These are phyloP conservation scores for Amphimallon solstitiale DNA, from an alignment of 2,888 invertebrate genomes.

Conservation along the genomic window DNA sequence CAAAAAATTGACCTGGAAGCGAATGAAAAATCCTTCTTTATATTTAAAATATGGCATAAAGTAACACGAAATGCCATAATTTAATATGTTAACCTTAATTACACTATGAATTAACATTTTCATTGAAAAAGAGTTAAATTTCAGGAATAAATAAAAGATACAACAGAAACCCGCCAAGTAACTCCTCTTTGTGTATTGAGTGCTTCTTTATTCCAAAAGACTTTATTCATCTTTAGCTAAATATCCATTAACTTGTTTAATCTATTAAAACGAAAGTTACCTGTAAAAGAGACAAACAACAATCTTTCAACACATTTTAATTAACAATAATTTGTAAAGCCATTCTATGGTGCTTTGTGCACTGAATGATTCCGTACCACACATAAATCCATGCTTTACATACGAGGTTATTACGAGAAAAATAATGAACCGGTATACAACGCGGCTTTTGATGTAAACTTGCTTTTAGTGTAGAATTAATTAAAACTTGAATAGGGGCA, in stretches of 20 bases:
- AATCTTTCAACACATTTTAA: constrained; percentile 10
- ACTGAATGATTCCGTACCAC: not conserved
- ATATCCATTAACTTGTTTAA: not conserved
- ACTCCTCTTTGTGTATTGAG: no score
- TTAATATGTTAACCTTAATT: no score
- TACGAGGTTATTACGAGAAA: not conserved
- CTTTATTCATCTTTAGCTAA: not conserved
- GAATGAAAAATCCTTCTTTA: no score
- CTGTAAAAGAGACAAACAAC: not conserved
- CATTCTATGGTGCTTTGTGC: not conserved
- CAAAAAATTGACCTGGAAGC: no score
- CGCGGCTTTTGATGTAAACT: not conserved
- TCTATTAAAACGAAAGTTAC: not conserved
- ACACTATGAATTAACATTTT: no score
- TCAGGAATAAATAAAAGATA: no score
- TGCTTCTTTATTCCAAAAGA: no score
- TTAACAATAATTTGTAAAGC: constrained; percentile 2
- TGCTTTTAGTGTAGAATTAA: constrained; percentile 3
- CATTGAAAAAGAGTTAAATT: no score
- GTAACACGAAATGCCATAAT: no score
- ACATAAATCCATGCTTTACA: not conserved
- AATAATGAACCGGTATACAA: not conserved
- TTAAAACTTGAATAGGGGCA: not conserved
- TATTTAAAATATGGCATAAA: no score
- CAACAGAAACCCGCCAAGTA: no score